Evolutionary conservation across 2,888 invertebrate species (phyloP).

Genomic region (Gymnocheta viridis): DNA sequence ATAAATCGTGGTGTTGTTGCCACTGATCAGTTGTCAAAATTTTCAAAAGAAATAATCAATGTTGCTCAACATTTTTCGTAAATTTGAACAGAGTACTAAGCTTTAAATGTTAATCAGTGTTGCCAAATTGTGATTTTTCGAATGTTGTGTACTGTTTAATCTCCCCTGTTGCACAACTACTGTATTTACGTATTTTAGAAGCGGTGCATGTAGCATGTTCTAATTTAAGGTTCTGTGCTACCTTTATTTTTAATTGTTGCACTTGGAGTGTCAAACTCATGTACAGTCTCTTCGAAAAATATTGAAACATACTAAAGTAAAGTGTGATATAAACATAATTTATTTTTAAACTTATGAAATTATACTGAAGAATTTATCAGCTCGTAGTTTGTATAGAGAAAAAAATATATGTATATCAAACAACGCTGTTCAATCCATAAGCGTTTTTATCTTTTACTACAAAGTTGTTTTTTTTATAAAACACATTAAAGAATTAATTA

Average conservation of each 20-base stretch:
- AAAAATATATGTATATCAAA: not conserved
- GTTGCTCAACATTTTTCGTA: no score
- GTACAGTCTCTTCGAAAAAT: not conserved
- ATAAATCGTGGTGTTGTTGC: no score
- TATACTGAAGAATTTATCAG: constrained; percentile 1
- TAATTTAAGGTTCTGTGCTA: no score
- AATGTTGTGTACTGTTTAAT: no score
- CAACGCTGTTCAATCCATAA: not conserved
- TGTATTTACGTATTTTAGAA: no score
- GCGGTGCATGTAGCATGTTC: no score
- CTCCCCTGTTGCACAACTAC: no score
- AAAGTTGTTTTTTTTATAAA: not conserved
- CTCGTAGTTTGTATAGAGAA: not conserved
- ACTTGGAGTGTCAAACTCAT: not conserved
- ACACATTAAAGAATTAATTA: not conserved
- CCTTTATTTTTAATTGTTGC: not conserved
- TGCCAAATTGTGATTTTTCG: no score
- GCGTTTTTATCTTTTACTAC: not conserved
- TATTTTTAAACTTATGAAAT: constrained; percentile 4
- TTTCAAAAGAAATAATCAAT: no score
- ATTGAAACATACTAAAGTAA: not conserved
- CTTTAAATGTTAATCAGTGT: no score
- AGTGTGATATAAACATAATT: not conserved
- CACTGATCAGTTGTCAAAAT: no score
- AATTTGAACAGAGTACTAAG: no score